A percentile compares a stretch with the other conserved stretches of the same genome.
These are phyloP conservation scores for Sebastes umbrosus DNA, from an alignment of 2,797 vertebrate species.

Conservation along the genomic window DNA sequence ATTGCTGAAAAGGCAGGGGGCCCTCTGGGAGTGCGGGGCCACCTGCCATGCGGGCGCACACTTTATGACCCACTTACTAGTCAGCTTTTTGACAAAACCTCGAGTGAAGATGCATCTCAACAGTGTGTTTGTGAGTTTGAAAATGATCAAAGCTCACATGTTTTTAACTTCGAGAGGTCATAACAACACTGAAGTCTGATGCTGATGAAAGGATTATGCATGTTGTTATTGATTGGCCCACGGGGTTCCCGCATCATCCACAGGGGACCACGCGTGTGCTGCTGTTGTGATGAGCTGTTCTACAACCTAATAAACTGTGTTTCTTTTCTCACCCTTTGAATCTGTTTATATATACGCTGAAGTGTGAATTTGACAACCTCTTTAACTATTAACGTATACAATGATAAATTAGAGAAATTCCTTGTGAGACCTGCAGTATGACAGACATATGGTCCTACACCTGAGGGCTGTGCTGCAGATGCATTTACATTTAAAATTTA, in stretches of 20 bases:
- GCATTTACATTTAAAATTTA: conserved; percentile 32
- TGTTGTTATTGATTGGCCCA: conserved; percentile 51
- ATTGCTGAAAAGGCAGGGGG: neutral
- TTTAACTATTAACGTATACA: neutral
- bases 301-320: neutral
- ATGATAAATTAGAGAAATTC: neutral
- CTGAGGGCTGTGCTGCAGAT: neutral
- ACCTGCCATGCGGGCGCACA: neutral
- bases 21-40: neutral
- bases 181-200: neutral
- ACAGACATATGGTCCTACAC: neutral
- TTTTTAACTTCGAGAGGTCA: conserved; percentile 10
- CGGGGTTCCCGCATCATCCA: conserved; percentile 18
- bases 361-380: neutral
- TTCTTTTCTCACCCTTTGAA: conserved; percentile 1
- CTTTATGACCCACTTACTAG: conserved; percentile 21
- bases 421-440: neutral
- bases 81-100: conserved; percentile 15
- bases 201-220: conserved; percentile 52
- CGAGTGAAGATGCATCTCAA: neutral
- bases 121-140: conserved; percentile 1
- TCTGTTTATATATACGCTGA: neutral
- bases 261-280: neutral
- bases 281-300: conserved; percentile 20
- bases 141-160: conserved; percentile 46